phyloP scores from a whole-genome alignment of 2,113 vertebrate species.

The Pholis gunnellus region DNA sequence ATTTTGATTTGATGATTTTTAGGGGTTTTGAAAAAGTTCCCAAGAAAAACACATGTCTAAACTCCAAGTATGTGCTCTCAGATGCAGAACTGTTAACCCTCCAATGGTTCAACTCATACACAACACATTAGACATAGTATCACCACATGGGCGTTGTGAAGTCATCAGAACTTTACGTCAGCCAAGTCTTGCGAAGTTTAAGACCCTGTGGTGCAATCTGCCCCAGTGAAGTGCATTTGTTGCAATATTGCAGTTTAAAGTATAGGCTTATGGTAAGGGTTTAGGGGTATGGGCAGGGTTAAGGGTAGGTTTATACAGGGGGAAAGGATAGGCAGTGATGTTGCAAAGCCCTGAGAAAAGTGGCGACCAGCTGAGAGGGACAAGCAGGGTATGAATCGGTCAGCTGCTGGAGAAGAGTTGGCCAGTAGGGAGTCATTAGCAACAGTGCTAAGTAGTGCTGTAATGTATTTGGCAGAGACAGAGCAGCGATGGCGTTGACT shows the following conservation, averaged over 20 bases:
- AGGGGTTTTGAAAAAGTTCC: neutral
- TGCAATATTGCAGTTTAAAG: neutral
- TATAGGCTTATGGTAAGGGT: neutral
- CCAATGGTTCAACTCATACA: neutral
- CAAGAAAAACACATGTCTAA: neutral
- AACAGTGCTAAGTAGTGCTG: constrained; percentile 55
- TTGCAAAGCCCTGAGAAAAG: constrained; percentile 25
- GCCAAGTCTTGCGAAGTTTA: constrained; percentile 32
- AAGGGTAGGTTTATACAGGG: neutral
- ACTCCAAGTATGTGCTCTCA: neutral
- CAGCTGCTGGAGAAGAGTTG: constrained; percentile 67
- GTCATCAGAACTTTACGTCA: constrained; percentile 15
- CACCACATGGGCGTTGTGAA: constrained; percentile 28
- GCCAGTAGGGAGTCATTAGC: constrained; percentile 71
- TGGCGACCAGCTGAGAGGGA: constrained; percentile 46
- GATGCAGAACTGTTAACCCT: neutral
- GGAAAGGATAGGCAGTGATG: neutral
- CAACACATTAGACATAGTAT: constrained; percentile 25
- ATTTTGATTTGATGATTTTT: constrained; percentile 4
- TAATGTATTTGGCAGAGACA: constrained; percentile 73
- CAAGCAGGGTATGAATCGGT: constrained; percentile 44
- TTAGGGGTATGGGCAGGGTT: neutral
- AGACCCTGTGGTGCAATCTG: constrained; percentile 4
- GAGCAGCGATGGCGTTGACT: constrained; percentile 52
- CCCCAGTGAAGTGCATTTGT: neutral